These are phyloP conservation scores for Clarias gariepinus DNA, from an alignment of 2,113 vertebrate species.

Conservation along the genomic window DNA sequence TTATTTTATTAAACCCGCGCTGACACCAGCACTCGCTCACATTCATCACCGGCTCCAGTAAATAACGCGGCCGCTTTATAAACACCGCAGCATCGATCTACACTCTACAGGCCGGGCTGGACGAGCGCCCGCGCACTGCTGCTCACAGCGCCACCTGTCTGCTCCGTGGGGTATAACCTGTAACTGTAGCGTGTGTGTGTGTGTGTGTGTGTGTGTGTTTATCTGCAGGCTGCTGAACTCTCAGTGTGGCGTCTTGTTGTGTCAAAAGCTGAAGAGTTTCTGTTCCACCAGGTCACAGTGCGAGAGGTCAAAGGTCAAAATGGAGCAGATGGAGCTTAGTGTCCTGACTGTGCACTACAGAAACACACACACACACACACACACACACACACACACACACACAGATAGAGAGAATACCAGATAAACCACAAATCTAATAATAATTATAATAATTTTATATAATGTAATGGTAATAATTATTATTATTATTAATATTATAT, in stretches of 20 bases:
- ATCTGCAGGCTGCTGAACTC: background rate
- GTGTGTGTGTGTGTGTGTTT: background rate
- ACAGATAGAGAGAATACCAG: too few relatives aligned
- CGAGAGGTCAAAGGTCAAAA: background rate
- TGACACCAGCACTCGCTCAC: slow-evolving; percentile 15
- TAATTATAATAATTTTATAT: too few relatives aligned
- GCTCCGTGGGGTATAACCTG: background rate
- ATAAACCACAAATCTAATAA: background rate
- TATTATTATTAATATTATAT: background rate
- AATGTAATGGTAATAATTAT: too few relatives aligned
- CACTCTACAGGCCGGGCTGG: slow-evolving; percentile 3
- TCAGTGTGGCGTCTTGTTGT: background rate
- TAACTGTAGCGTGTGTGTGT: background rate
- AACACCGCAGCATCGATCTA: slow-evolving; percentile 11
- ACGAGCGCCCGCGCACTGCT: background rate
- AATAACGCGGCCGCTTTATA: slow-evolving; percentile 22
- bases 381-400: background rate
- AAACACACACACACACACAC: background rate
- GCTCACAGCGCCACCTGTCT: background rate
- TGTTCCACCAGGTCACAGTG: background rate
- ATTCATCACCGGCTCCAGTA: slow-evolving; percentile 27
- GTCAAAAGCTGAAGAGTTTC: background rate
- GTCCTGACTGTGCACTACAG: background rate
- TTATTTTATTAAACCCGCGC: slow-evolving; percentile 26
- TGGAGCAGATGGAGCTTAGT: background rate